These are phyloP conservation scores for Crioceris asparagi DNA, from an alignment of 2,888 invertebrate genomes.

Conservation along the genomic window DNA sequence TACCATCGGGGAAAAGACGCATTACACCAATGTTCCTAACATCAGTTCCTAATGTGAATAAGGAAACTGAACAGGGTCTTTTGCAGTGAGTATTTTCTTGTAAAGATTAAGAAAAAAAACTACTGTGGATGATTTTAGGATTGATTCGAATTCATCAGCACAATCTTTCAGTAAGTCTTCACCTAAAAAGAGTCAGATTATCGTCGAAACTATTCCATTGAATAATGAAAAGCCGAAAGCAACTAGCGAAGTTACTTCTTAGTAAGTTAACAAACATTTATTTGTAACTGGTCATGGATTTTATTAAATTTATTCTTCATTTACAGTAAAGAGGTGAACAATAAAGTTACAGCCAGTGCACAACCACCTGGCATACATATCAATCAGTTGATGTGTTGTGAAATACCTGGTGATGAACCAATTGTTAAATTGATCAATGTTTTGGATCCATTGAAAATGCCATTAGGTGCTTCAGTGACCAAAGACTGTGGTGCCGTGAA, in stretches of 20 bases:
- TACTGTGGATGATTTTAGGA: no score
- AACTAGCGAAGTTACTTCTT: constrained; percentile 9
- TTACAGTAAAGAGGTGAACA: neutral
- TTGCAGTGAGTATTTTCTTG: constrained; percentile 14
- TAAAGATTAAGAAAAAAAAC: no score
- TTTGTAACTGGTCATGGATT: neutral
- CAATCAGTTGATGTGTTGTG: constrained; percentile 35
- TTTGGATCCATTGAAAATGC: constrained; percentile 34
- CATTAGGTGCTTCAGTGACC: constrained; percentile 29
- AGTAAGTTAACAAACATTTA: constrained; percentile 8
- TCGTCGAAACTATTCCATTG: constrained; percentile 60
- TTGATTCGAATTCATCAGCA: constrained; percentile 49
- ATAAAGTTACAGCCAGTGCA: neutral
- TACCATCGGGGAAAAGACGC: constrained; percentile 87
- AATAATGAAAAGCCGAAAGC: constrained; percentile 15
- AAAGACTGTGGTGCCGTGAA: constrained; percentile 31
- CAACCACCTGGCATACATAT: constrained; percentile 34
- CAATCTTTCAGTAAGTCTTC: constrained; percentile 61
- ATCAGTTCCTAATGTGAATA: constrained; percentile 17
- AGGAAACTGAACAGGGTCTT: constrained; percentile 5
- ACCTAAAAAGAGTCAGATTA: constrained; percentile 68
- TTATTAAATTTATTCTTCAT: neutral
- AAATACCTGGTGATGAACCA: constrained; percentile 37
- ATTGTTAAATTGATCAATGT: constrained; percentile 35
- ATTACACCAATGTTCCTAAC: constrained; percentile 91